Evolutionary conservation across 1,140 invertebrate genomes (phyloP).

Genomic region (Drosophila ohnishii): DNA sequence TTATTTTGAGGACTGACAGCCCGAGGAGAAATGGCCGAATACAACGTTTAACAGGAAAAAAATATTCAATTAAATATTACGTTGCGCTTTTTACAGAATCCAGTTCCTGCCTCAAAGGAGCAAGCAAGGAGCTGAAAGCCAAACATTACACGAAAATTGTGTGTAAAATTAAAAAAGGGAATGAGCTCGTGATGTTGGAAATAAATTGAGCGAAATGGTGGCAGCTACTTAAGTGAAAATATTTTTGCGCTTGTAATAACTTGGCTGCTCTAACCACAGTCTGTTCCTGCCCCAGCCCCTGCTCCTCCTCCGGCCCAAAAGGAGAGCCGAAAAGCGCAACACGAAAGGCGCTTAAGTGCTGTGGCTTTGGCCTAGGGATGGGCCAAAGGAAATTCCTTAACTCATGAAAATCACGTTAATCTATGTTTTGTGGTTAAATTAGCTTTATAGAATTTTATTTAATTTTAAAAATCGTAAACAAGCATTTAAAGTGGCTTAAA

Average conservation of each 20-base stretch:
- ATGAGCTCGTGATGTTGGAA: slow-evolving; percentile 62
- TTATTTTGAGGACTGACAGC: slow-evolving; percentile 24
- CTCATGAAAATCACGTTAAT: slow-evolving; percentile 11
- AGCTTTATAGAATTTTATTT: too few species aligned
- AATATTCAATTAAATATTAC: slow-evolving; percentile 57
- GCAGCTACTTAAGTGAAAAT: slow-evolving; percentile 80
- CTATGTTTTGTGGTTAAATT: background rate
- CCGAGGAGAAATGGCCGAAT: slow-evolving; percentile 8
- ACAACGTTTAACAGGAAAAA: slow-evolving; percentile 15
- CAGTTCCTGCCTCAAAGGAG: slow-evolving; percentile 44
- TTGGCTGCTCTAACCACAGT: slow-evolving; percentile 66
- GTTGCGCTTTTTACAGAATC: slow-evolving; percentile 27
- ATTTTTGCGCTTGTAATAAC: slow-evolving; percentile 79
- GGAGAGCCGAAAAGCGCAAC: slow-evolving; percentile 57
- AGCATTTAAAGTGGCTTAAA: background rate
- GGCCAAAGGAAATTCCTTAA: slow-evolving; percentile 3
- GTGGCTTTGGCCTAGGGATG: slow-evolving; percentile 52
- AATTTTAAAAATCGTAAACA: too few species aligned
- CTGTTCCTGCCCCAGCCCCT: background rate
- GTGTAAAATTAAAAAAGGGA: slow-evolving; percentile 62
- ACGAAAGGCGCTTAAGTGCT: slow-evolving; percentile 73
- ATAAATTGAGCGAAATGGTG: slow-evolving; percentile 79
- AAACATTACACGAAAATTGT: slow-evolving; percentile 60
- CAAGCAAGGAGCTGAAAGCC: slow-evolving; percentile 44
- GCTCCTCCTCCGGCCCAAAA: slow-evolving; percentile 8